phyloP scores from a whole-genome alignment of 2,888 invertebrate genomes.

The Apotomis betuletana region DNA sequence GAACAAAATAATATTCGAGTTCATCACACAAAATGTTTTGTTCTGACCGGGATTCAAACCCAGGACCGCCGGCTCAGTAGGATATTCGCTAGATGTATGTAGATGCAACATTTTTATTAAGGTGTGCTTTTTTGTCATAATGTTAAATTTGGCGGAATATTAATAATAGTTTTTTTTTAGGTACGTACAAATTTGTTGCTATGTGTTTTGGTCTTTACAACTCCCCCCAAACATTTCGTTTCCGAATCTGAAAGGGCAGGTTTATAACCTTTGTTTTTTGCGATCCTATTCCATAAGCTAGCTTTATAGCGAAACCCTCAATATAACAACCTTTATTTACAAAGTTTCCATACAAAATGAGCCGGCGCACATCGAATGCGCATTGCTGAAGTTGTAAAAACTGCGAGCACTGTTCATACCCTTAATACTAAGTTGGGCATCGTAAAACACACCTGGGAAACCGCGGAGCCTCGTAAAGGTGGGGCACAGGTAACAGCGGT shows the following conservation, averaged over 20 bases:
- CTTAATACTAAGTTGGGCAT: slow-evolving; percentile 40
- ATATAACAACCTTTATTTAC: slow-evolving; percentile 24
- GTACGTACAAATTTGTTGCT: too few species aligned
- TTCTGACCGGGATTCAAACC: too few species aligned
- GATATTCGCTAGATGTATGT: too few species aligned
- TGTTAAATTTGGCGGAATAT: too few species aligned
- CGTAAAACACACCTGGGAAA: slow-evolving; percentile 41
- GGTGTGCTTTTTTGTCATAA: too few species aligned
- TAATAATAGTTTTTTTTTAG: too few species aligned
- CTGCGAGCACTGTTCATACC: slow-evolving; percentile 34
- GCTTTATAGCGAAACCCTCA: not conserved
- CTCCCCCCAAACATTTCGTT: not conserved
- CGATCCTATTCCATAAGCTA: not conserved
- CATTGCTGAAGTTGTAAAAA: slow-evolving; percentile 38
- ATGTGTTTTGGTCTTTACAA: not conserved
- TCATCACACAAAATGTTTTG: too few species aligned
- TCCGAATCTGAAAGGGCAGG: not conserved
- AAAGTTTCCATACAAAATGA: slow-evolving; percentile 26
- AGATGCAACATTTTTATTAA: too few species aligned
- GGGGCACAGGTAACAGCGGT: slow-evolving; percentile 12
- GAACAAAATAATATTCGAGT: too few species aligned
- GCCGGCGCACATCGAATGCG: slow-evolving; percentile 25
- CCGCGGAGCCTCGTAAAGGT: slow-evolving; percentile 28
- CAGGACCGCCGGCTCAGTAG: too few species aligned
- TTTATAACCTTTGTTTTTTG: not conserved